Base-by-base conservation (phyloP, 35 echinoderm and acorn worm species). In the Apostichopus californicus region DNA sequence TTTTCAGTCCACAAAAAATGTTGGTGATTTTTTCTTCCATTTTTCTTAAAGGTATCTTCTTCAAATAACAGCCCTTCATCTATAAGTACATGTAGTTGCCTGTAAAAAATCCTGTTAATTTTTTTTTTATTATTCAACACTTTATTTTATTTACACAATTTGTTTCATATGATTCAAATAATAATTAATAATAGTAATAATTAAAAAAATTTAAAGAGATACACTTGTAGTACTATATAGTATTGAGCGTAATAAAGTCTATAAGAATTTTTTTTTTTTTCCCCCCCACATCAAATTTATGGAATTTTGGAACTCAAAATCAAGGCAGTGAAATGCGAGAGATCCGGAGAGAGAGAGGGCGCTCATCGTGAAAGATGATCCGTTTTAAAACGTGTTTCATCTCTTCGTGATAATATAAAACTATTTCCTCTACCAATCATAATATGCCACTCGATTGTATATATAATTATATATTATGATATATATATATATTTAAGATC, bases 1-100 rank as follows among this genome's bases (percentile, higher is more conserved):
- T 75, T 75, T 75, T 75, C 71, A 75, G 71, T 75, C 71, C 13
- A 75, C 71, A 20, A 75, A 75, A 75, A 75, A 75, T 18, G 71
- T 75, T 20, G 71, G 18, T 75, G 18, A 46, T 3, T 46, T 46
- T 46, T 46, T 46, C 34, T 46, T 46, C 34, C 34, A 1, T 46
- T 46, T 46, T 46, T 46, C 34, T 46, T 46, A 46, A 34, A 46
- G 34, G 3, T 14, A 18, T 22, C n/a, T 75, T 22, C 17, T 75
- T 75, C 17, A 75, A 75, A 75, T 75, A 75, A 18, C 34, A 46
- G 34, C 20, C 71, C 71, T n/a, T 7, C 14, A 7, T 7, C 14
- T 75, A 18, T 18, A 75, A 75, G n/a, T 75, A 75, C 71, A 75
- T 18, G 15, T 75, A 75, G 71, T 75, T 75, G 14, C 14, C 64